phyloP scores from a whole-genome alignment of 2,888 invertebrate species.

The Andrena fulva region DNA sequence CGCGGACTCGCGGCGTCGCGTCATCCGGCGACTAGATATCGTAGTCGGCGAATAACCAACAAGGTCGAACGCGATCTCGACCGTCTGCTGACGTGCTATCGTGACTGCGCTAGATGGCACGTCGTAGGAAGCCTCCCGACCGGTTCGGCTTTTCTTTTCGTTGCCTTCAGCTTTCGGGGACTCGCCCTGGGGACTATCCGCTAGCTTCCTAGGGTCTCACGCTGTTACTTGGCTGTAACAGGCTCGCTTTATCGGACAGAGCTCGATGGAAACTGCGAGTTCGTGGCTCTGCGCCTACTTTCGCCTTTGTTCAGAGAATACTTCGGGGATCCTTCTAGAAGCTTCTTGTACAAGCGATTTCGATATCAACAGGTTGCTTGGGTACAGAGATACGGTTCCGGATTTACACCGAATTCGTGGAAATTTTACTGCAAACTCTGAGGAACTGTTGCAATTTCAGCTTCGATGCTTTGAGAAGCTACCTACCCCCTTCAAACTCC shows the following conservation, averaged over 20 bases:
- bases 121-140: slow-evolving; percentile 10
- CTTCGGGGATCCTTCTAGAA: neutral
- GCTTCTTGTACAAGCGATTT: neutral
- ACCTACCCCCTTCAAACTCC: too few relatives aligned
- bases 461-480: too few relatives aligned
- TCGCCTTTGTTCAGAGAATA: neutral
- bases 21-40: slow-evolving; percentile 13
- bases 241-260: neutral
- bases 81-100: neutral
- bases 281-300: neutral
- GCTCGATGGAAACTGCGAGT: neutral
- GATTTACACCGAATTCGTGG: too few relatives aligned
- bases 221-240: neutral
- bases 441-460: neutral
- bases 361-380: neutral
- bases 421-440: neutral
- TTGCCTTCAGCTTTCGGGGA: neutral
- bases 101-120: neutral
- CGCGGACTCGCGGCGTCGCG: neutral
- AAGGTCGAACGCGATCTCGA: neutral
- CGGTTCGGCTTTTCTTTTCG: slow-evolving; percentile 17
- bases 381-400: too few relatives aligned
- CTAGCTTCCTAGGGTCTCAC: neutral
- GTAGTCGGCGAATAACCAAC: slow-evolving; percentile 32
- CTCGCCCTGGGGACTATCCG: neutral